phyloP scores from a whole-genome alignment of 2,797 vertebrate genomes.

The Pseudomugil gertrudae region DNA sequence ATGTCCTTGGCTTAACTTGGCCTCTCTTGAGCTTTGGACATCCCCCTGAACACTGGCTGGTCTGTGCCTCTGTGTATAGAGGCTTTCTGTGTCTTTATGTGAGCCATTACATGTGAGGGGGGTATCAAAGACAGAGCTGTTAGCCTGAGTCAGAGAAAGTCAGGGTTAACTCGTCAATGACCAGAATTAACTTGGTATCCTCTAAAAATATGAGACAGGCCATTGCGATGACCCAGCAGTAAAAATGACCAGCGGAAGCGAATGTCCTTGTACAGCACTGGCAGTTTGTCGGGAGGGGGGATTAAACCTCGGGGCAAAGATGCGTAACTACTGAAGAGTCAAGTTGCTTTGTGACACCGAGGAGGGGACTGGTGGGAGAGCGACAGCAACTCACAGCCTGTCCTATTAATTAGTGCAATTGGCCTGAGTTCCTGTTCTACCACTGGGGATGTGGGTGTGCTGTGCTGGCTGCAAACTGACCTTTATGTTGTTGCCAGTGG shows the following conservation, averaged over 20 bases:
- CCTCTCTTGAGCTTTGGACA: slow-evolving; percentile 43
- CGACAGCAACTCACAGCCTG: slow-evolving; percentile 59
- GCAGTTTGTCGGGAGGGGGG: slow-evolving; percentile 29
- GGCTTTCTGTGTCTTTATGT: slow-evolving; percentile 69
- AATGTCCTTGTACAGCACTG: slow-evolving; percentile 65
- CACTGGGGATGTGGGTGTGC: slow-evolving; percentile 62
- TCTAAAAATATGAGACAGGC: slow-evolving; percentile 74
- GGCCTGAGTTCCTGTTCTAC: slow-evolving; percentile 67
- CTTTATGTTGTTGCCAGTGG: slow-evolving; percentile 52
- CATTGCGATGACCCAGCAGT: slow-evolving; percentile 66
- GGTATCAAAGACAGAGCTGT: slow-evolving; percentile 68
- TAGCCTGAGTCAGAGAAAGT: slow-evolving; percentile 47
- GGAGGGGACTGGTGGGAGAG: slow-evolving; percentile 65
- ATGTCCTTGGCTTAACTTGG: slow-evolving; percentile 74
- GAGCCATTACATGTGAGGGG: slow-evolving; percentile 37
- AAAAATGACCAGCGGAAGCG: slow-evolving; percentile 71
- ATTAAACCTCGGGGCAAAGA: slow-evolving; percentile 57
- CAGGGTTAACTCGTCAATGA: slow-evolving; percentile 66
- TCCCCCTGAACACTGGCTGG: slow-evolving; percentile 64
- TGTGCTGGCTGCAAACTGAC: slow-evolving; percentile 66
- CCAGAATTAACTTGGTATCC: slow-evolving; percentile 64
- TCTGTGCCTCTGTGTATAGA: slow-evolving; percentile 70
- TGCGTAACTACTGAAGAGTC: slow-evolving; percentile 57
- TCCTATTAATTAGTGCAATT: slow-evolving; percentile 81
- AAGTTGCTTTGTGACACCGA: slow-evolving; percentile 61